Evolutionary conservation across 2,113 vertebrate genomes (phyloP).

Genomic region (Benitochromis conjunctus): DNA sequence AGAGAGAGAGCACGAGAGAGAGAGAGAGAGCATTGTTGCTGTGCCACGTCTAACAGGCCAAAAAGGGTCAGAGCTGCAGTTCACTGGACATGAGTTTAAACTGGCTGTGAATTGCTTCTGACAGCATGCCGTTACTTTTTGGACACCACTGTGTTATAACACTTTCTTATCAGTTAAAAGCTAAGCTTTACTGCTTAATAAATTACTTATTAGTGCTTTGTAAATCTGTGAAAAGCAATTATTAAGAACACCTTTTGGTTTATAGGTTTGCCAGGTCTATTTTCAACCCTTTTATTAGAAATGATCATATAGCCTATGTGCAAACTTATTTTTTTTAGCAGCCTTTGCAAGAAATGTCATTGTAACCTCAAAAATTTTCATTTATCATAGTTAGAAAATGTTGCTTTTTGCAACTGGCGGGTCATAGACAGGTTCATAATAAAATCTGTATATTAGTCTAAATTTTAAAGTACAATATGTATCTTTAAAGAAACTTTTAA

Average conservation of each 20-base stretch:
- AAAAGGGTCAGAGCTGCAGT: constrained; percentile 37
- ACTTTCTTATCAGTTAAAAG: neutral
- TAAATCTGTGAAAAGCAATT: neutral
- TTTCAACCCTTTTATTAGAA: neutral
- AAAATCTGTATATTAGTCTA: neutral
- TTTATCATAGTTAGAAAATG: neutral
- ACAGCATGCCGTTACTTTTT: neutral
- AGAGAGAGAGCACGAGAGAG: neutral
- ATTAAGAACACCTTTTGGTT: neutral
- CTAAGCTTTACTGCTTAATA: neutral
- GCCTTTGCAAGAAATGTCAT: neutral
- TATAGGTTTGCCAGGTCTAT: neutral
- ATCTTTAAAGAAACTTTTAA: neutral
- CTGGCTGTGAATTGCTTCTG: neutral
- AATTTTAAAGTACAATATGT: neutral
- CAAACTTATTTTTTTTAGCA: neutral
- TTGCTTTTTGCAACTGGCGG: neutral
- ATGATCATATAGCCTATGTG: neutral
- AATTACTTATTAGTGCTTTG: neutral
- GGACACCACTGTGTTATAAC: neutral
- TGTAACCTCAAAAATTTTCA: neutral
- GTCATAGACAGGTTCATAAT: neutral
- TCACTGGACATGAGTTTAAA: neutral
- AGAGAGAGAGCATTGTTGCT: constrained; percentile 56
- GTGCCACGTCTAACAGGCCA: constrained; percentile 68